Base-by-base conservation (phyloP, 2,888 invertebrate species). In the Flexamia atlantica region DNA sequence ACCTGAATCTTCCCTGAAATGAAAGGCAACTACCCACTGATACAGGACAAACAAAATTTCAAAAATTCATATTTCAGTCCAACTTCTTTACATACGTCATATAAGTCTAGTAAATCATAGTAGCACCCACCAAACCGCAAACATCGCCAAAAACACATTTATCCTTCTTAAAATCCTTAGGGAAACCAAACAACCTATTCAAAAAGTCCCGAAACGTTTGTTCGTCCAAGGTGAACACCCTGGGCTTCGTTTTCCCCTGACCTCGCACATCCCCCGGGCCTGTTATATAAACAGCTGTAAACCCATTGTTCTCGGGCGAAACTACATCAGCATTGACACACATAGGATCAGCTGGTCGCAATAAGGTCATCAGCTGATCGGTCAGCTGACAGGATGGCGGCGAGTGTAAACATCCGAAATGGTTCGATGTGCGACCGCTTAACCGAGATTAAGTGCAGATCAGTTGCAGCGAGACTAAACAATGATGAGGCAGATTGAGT, bases 241-340 rank as follows among this genome's bases (percentile, higher is more conserved):
- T 10, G 30, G 0, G 17, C 28, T 57, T 57, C 23, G 23, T 1
- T 9, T 9, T 46, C 46, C 46, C 46, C 53, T 10, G 64, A 28
- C 64, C 64, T 64, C 30, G 64, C 64, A 9, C 3, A 4, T 12
- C 28, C 14, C 10, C 28, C 17, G 14, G 17, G 28, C 64, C 64
- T 64, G 64, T 64, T 64, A 64, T 64, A 64, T 64, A 64, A 64
- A 64, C 64, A 64, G 28, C 64, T 28, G 64, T 64, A 28, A 14
- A 14, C 64, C 64, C 64, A 64, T 64, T 64, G 64, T 64, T 64
- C 64, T 5, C 20, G 4, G 30, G 28, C 30, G 7, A 12, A 30
- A 30, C 9, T 14, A 64, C 64, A n/a, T 64, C 64, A 64, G 64
- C 64, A 64, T 64, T 64, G 64, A 64, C 64, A 64, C 30, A 64